Percentiles rank a stretch among this genome's conserved stretches.
These are phyloP conservation scores for Tetraneura akinire DNA, from an alignment of 1,140 invertebrate species.

Conservation along the genomic window DNA sequence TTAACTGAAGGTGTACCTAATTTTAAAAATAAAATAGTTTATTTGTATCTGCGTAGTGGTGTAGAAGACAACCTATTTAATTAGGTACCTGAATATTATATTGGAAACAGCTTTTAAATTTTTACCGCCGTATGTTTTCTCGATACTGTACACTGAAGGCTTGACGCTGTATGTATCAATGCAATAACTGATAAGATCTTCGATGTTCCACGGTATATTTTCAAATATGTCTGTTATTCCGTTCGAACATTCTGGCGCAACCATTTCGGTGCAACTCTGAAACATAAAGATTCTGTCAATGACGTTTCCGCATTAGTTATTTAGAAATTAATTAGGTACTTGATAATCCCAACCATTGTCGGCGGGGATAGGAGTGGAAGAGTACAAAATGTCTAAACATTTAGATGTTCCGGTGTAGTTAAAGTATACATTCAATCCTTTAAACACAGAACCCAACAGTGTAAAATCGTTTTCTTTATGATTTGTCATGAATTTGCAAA, in stretches of 20 bases:
- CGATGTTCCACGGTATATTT: constrained; percentile 72
- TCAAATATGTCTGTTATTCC: constrained; percentile 84
- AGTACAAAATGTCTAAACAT: constrained; percentile 67
- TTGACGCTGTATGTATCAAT: constrained; percentile 69
- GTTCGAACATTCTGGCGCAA: constrained; percentile 87
- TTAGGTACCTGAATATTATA: constrained; percentile 80
- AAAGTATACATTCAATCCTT: constrained; percentile 74
- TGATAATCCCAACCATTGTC: constrained; percentile 77
- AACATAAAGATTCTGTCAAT: constrained; percentile 55
- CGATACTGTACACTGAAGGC: constrained; percentile 69
- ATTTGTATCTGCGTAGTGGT: no score
- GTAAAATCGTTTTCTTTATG: constrained; percentile 61
- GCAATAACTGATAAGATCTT: constrained; percentile 68
- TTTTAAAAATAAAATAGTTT: no score
- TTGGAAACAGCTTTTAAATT: constrained; percentile 72
- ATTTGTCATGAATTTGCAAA: constrained; percentile 64
- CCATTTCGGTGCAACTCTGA: constrained; percentile 92
- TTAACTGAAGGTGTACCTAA: no score
- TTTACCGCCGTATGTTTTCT: constrained; percentile 79
- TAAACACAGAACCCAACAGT: constrained; percentile 67
- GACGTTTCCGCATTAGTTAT: no score
- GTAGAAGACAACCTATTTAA: no score
- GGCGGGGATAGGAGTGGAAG: constrained; percentile 64
- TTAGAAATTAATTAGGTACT: constrained; percentile 58
- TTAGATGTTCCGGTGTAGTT: constrained; percentile 76